Conservation (phyloP, 2,797 vertebrate species). For the Tenualosa thibaudeaui region DNA sequence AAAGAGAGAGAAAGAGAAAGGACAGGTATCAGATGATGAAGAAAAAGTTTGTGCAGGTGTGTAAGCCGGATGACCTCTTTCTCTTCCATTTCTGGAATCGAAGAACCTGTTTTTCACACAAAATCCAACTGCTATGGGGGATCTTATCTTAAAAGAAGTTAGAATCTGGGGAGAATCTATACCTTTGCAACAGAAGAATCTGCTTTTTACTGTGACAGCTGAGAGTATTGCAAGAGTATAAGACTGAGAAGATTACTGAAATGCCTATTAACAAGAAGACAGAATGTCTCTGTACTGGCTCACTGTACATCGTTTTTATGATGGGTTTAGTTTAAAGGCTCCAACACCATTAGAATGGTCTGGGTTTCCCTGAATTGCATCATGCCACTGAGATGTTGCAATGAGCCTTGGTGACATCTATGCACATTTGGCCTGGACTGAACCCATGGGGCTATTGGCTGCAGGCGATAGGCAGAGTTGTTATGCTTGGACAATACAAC, state of each 20-base stretch:
- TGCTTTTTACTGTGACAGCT: no score
- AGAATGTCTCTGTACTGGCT: neutral
- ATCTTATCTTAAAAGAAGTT: neutral
- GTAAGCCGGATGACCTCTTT: neutral
- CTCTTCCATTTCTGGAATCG: neutral
- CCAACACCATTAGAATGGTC: neutral
- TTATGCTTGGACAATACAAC: neutral
- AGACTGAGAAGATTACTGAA: neutral
- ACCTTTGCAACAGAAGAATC: neutral
- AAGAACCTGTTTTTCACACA: conserved; percentile 6
- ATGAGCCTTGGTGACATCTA: neutral
- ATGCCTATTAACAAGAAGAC: neutral
- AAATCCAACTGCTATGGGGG: neutral
- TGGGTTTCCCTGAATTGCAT: conserved; percentile 18
- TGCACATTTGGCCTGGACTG: neutral
- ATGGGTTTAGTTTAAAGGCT: no score
- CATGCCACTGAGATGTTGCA: neutral
- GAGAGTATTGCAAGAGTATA: no score
- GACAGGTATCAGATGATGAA: conserved; percentile 9
- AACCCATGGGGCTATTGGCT: neutral
- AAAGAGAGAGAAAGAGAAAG: neutral
- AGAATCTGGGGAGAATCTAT: neutral
- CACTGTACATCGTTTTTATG: neutral
- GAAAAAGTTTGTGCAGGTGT: neutral
- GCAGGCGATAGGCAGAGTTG: neutral